Evolutionary conservation across 2,888 invertebrate species (phyloP), one percentile per base, ranked within the genome.

Genomic region (Epinotia ramella): DNA sequence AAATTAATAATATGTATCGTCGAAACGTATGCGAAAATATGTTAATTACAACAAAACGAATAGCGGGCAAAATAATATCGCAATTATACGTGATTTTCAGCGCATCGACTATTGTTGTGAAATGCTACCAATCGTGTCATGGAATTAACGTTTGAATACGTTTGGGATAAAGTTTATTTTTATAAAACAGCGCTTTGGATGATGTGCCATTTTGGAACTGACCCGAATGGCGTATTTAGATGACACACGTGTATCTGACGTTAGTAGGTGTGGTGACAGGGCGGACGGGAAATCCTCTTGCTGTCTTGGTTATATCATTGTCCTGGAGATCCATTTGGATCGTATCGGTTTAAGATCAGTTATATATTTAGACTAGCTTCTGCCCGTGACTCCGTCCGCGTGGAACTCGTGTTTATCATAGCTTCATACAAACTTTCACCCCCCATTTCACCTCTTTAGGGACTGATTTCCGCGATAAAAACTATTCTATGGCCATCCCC

Each of bases 201-300:
- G 56, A 59, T 68, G 44, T 24, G 20, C 24, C 59, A 24, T 68
- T 68, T 16, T 68, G 16, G 44, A 68, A 67, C 44, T 44, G 16
- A 3, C 13, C 24, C 24, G n/a, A 44, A 59, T 24, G 4, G 57
- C 16, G 6, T 60, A 60, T 60, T 57, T 44, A 57, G n/a, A 11
- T 40, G 33, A 28, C 59, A 59, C 5, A 59, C 9, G 44, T 68
- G 68, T 24, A 59, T 4, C 13, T 68, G 68, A 68, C 68, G 24
- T 44, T 44, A 57, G 68, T 46, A 44, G 13, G 53, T 67, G 40
- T 40, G 6, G 20, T 24, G 68, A 68, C 68, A 68, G 44, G n/a
- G 20, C 44, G n/a, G 44, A 59, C 24, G 40, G 57, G 16, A 0
- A 33, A 28, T 49, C 53, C n/a, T 49, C 24, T 28, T 28, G 24